A percentile compares a stretch with the other conserved stretches of the same genome.
These are phyloP conservation scores for Drosophila lutescens DNA, from an alignment of 2,888 invertebrate species.

Conservation along the genomic window DNA sequence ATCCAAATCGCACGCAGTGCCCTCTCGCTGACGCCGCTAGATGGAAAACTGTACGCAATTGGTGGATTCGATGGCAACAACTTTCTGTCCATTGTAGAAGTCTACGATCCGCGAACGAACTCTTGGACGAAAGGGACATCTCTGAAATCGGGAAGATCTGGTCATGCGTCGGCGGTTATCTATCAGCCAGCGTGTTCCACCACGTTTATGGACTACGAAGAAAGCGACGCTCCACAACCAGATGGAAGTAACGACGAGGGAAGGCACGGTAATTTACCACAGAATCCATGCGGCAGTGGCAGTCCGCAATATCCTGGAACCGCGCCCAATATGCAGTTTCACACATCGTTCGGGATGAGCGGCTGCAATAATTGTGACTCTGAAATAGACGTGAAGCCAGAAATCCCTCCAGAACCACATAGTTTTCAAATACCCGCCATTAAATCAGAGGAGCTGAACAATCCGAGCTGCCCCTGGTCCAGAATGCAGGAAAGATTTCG, in stretches of 20 bases:
- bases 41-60: conserved; percentile 95
- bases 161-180: conserved; percentile 96
- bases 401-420: background rate
- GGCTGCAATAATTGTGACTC: conserved; percentile 76
- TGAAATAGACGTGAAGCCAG: conserved; percentile 15
- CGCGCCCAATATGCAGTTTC: conserved; percentile 64
- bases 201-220: conserved; percentile 82
- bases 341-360: conserved; percentile 67
- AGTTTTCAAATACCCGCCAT: conserved; percentile 25
- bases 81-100: conserved; percentile 94
- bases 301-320: conserved; percentile 46
- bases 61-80: conserved; percentile 95
- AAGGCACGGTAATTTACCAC: conserved; percentile 21
- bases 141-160: conserved; percentile 93
- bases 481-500: background rate
- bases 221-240: conserved; percentile 57
- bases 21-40: conserved; percentile 93
- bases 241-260: conserved; percentile 47
- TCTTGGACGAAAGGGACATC: conserved; percentile 91
- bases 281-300: conserved; percentile 40
- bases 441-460: conserved; percentile 9
- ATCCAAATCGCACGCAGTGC: conserved; percentile 94
- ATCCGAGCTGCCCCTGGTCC: conserved; percentile 14
- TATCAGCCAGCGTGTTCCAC: conserved; percentile 88
- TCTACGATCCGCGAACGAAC: conserved; percentile 92